Percentiles rank a stretch among this genome's conserved stretches.
phyloP scores from a whole-genome alignment of 2,888 invertebrate genomes.

The Leucophenga montana region DNA sequence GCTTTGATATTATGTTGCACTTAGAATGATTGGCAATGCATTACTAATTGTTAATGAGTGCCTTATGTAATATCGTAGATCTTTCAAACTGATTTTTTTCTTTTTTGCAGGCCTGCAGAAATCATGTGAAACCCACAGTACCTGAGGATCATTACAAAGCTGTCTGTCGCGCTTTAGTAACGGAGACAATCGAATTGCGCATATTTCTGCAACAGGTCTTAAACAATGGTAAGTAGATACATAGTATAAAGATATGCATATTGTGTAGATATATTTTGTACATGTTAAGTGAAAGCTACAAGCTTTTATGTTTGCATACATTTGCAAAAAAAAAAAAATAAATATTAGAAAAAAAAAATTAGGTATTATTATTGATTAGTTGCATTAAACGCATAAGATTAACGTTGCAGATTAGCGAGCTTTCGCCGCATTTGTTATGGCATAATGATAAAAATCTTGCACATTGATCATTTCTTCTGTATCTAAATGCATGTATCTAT shows the following conservation, averaged over 20 bases:
- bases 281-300: neutral
- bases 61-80: slow-evolving; percentile 12
- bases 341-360: neutral
- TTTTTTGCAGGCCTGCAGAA: slow-evolving; percentile 74
- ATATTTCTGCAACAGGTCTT: slow-evolving; percentile 90
- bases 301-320: neutral
- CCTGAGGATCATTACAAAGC: slow-evolving; percentile 83
- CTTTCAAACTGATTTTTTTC: slow-evolving; percentile 19
- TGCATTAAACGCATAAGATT: no score
- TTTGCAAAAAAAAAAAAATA: neutral
- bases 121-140: slow-evolving; percentile 74
- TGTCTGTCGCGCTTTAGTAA: slow-evolving; percentile 92
- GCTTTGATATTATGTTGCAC: neutral
- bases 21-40: slow-evolving; percentile 21
- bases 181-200: slow-evolving; percentile 91
- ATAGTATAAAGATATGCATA: no score
- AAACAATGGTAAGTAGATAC: slow-evolving; percentile 72
- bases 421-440: slow-evolving; percentile 11
- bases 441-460: slow-evolving; percentile 5
- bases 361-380: slow-evolving; percentile 1
- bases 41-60: slow-evolving; percentile 21
- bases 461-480: slow-evolving; percentile 1
- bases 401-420: neutral
- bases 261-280: no score
- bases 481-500: no score